Base-by-base conservation (phyloP, 2,888 invertebrate species). In the Corythucha ciliata region DNA sequence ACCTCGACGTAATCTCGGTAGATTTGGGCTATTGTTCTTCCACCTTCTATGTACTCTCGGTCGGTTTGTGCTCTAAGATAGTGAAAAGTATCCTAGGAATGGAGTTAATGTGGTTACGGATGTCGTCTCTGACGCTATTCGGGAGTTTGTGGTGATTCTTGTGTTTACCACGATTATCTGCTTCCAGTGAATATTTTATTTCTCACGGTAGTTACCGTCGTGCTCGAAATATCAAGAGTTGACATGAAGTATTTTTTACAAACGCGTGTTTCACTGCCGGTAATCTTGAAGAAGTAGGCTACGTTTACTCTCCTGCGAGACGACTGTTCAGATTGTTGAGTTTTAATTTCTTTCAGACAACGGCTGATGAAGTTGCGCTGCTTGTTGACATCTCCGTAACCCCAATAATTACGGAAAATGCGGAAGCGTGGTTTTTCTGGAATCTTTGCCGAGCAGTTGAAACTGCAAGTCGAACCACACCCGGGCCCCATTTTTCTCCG, bases 41-140 rank as follows among this genome's bases (percentile, higher is more conserved):
- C 37, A 10, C 47, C 37, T 3, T 47, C 47, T 4, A 47, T 47
- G 16, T 24, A 47, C 20, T 47, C 47, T 7, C 37, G 10, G 4
- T 8, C 7, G 1, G 47, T 25, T n/a, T 47, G 47, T 3, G 24
- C 40, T 1, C 40, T 3, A 21, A 51, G 48, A 41, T 60, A 60
- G 47, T 59, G 59, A 25, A 26, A 34, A 16, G 24, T 5, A 48
- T 16, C 25, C 48, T 7, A 20, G 48, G 48, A 14, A 48, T 48
- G 3, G 48, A 48, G 20, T 48, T 26, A 3, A 48, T 48, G 16
- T 48, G 48, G 12, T 16, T 22, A n/a, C 48, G 34, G 12, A 47
- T 22, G 22, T 47, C 47, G 4, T 36, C 18, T 16, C 26, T 34
- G 2, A 36, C 14, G 2, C 7, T 14, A 3, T 47, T 36, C 7